Evolutionary conservation across 2,888 invertebrate species (phyloP).

Genomic region (Autographa gamma): DNA sequence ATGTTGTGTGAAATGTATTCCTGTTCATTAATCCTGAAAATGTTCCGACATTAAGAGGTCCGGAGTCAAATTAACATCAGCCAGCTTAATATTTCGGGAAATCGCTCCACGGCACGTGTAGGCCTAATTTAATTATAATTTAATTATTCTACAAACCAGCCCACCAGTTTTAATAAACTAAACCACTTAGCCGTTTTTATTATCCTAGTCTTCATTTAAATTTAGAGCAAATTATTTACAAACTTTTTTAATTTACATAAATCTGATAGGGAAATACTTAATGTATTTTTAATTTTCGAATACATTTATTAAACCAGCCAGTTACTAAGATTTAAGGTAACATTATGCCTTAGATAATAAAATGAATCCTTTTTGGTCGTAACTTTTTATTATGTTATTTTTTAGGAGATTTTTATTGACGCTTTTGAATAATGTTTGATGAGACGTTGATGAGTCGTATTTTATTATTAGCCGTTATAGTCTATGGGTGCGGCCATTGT

Average conservation of each 20-base stretch:
- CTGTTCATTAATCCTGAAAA: not conserved
- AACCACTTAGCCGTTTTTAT: not conserved
- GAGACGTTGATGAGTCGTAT: conserved; percentile 17
- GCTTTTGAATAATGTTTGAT: conserved; percentile 21
- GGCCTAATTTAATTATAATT: not conserved
- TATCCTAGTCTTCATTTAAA: not conserved
- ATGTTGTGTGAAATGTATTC: not conserved
- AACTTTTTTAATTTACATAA: not conserved
- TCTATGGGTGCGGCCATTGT: conserved; percentile 36
- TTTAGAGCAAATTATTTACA: not conserved
- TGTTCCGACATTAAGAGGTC: not conserved
- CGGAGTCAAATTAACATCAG: conserved; percentile 2
- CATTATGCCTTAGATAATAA: not conserved
- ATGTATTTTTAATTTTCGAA: not conserved
- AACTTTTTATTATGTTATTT: conserved; percentile 1
- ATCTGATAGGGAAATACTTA: not conserved
- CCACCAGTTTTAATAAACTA: not conserved
- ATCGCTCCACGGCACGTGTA: not conserved
- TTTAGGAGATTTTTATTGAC: conserved; percentile 12
- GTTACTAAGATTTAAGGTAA: not conserved
- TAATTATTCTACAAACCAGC: not conserved
- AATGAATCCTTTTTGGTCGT: not conserved
- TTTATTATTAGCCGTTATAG: conserved; percentile 27
- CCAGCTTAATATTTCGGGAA: not conserved
- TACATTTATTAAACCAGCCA: not conserved